These are phyloP conservation scores for Pantala flavescens DNA, from an alignment of 1,140 invertebrate species.

Conservation along the genomic window DNA sequence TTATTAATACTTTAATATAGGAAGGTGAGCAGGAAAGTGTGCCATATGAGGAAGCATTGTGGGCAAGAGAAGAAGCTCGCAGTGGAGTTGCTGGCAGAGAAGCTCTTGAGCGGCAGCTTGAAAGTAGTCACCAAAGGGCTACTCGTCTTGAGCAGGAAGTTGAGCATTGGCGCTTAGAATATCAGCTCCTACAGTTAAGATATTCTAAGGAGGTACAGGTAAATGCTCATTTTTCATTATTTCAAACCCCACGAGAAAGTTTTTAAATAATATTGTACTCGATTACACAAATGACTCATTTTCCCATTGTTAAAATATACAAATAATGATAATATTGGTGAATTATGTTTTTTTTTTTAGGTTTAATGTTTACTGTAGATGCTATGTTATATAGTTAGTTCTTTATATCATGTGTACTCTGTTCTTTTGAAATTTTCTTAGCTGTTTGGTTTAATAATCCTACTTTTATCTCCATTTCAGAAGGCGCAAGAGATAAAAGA, in stretches of 20 bases:
- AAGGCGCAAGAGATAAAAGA: background rate
- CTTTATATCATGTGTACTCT: too few species aligned
- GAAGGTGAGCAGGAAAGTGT: slow-evolving; percentile 21
- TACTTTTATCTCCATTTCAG: background rate
- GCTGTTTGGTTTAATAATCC: too few species aligned
- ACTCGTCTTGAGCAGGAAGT: slow-evolving; percentile 33
- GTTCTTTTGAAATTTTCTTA: too few species aligned
- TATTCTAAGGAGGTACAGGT: slow-evolving; percentile 22
- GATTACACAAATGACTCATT: too few species aligned
- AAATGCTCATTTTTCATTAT: background rate
- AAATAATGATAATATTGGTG: too few species aligned
- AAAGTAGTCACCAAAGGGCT: slow-evolving; percentile 19
- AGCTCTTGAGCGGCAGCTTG: slow-evolving; percentile 20
- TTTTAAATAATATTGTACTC: background rate
- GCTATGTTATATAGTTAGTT: too few species aligned
- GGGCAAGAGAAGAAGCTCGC: slow-evolving; percentile 19
- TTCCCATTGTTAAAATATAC: too few species aligned
- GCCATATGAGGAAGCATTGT: slow-evolving; percentile 22
- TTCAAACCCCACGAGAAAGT: too few species aligned
- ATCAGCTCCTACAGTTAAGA: slow-evolving; percentile 37
- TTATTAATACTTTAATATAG: too few species aligned
- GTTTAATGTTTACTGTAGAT: too few species aligned
- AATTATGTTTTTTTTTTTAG: too few species aligned
- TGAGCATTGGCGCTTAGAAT: slow-evolving; percentile 42
- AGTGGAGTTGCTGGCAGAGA: slow-evolving; percentile 19